Base-by-base conservation (phyloP, 2,888 invertebrate genomes). In the Pedicia rivosa region DNA sequence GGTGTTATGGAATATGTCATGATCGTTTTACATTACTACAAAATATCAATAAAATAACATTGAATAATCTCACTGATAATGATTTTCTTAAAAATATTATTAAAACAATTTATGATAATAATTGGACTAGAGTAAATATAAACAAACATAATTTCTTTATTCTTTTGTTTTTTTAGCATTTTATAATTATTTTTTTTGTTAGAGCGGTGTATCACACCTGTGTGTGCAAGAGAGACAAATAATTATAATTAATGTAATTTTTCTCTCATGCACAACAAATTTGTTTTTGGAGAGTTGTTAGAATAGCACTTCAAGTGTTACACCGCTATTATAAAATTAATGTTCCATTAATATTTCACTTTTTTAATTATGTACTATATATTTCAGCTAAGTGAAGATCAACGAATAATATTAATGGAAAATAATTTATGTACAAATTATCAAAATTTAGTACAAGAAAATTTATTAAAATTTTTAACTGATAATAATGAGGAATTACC, bases 1-100 rank as follows among this genome's bases (percentile, higher is more conserved):
- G 78, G 77, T 78, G 78, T 40, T 64, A 66, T 19, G 70, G 72
- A 1, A 46, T 78, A 12, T 77, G 72, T 51, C 68, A 72, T 47
- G 74, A 76, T 43, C 62, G 65, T 20, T 77, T 76, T 51, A 52
- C 10, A 5, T 27, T 27, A n/a, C 33, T 41, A 4, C 28, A 55
- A 1, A n/a, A n/a, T 10, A 35, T 4, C n/a, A 15, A 35, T 14
- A 35, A 17, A 35, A n/a, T 20, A 17, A 26, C 16, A 25, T 35
- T 35, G 3, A 24, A 24, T 24, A 7, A 24, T 5, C 3, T 10
- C 8, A n/a, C 8, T 24, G 24, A 24, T 24, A 10, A 24, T 24
- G 24, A 24, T 24, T n/a, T 10, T 3, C 3, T 3, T 24, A 24
- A 24, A 24, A 5, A 3, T 24, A 24, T 24, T 24, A 24, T 3